Base-by-base conservation (phyloP, 2,113 vertebrate species). In the Antechinus stuartii region DNA sequence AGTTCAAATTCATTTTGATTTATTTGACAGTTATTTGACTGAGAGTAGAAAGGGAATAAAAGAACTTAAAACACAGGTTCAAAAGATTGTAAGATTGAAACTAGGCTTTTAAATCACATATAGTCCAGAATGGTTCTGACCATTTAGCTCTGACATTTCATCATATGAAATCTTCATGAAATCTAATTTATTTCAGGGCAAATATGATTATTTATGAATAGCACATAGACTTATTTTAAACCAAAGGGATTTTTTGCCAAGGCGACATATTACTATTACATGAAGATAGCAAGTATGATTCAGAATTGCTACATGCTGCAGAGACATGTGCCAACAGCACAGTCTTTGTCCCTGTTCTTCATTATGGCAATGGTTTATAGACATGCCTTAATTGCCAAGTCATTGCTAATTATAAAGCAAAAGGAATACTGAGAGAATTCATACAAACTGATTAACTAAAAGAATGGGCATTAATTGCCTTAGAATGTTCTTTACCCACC, bases 371-470 rank as follows among this genome's bases (percentile, higher is more conserved):
- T 94, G 49, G 92, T 89, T 68, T 52, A 92, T 24, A 56, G 76
- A 97, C 95, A 95, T 1, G 89, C 96, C 90, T 97, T 97, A 97
- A 98, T 92, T 94, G 97, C 94, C 92, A n/a, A 96, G 54, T 90
- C 96, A 93, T 55, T 94, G 94, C 96, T 98, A 98, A 98, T 93
- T 98, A 96, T 90, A 97, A 92, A 53, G 76, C 91, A 96, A 92
- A 94, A 56, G 95, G 93, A 96, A 96, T n/a, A 93, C 42, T 94
- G 92, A 97, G 26, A 96, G 56, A 96, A 95, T 96, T 94, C 25
- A 96, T 93, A 92, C 96, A 92, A 49, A 56, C 96, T 95, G 91
- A 97, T 96, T 95, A 97, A 94, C 68, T 96, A 96, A 96, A 9
- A 95, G 30, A 97, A 3, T 97, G 92, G 91, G 95, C 25, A 97